Base-by-base conservation (phyloP, 2,797 vertebrate genomes). In the Mormyrops boulengeri region DNA sequence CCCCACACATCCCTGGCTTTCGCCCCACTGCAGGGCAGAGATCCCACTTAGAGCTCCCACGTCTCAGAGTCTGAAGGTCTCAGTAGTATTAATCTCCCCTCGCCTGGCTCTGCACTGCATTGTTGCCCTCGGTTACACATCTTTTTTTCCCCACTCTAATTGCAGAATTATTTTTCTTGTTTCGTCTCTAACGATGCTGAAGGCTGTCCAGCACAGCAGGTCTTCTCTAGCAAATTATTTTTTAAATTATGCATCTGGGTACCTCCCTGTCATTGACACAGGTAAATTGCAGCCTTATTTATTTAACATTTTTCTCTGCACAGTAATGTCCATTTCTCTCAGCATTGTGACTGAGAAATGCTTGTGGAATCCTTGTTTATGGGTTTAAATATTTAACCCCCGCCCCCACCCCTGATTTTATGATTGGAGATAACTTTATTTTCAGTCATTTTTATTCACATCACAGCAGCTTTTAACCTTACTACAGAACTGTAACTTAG, bases 321-420 rank as follows among this genome's bases (percentile, higher is more conserved):
- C 41, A 8, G 12, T 34, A 52, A 30, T 52, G n/a, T 60, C 9
- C 17, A 30, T 82, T 89, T 52, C 30, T 5, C 30, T 69, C 49
- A 89, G 85, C 38, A 14, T 7, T 8, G 53, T 60, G n/a, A 62
- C 17, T 7, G 53, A 60, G 90, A 87, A 73, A 87, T 90, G 88
- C 91, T 91, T 73, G 62, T 90, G 87, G 90, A 93, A 92, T 94
- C 89, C 87, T 93, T 91, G 91, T 95, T 94, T 94, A 93, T 90
- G 88, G 89, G 90, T 94, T 91, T 95, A 94, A 95, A 96, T 96
- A 95, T 95, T 95, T 95, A 90, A 95, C 89, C 90, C 93, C 92
- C 92, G 47, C 49, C 12, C 49, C 41, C 38, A 8, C 30, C 88
- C 91, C 89, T 90, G 92, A 88, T 91, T 89, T 91, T 73, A 69